phyloP scores from a whole-genome alignment of 2,113 vertebrate genomes.

The Grallaria varia region DNA sequence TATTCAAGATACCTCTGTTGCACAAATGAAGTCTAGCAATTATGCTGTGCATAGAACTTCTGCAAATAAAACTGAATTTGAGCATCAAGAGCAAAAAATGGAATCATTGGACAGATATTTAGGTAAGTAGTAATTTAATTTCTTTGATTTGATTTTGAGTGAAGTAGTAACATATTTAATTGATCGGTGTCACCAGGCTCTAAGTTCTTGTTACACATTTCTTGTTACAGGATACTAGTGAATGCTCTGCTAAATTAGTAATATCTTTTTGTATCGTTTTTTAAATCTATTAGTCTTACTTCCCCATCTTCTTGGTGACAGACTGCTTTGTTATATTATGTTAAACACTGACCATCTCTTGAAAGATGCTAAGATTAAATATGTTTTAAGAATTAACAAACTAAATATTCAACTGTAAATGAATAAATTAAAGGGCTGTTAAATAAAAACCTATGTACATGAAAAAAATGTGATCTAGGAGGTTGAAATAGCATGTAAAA shows the following conservation, averaged over 20 bases:
- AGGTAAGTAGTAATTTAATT: conserved; percentile 73
- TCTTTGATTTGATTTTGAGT: not conserved
- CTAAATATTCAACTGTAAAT: not conserved
- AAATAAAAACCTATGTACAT: not conserved
- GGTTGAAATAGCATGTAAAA: not conserved
- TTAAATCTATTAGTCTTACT: not conserved
- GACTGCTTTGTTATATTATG: not conserved
- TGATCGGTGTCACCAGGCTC: not conserved
- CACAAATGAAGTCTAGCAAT: not conserved
- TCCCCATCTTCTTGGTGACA: not conserved
- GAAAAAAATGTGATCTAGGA: not conserved
- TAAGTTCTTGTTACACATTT: not conserved
- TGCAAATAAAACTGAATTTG: not conserved
- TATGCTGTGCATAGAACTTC: not conserved
- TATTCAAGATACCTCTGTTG: not conserved
- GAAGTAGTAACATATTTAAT: not conserved
- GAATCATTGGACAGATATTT: conserved; percentile 77
- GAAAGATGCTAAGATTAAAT: not conserved
- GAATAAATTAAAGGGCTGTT: not conserved
- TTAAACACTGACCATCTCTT: not conserved
- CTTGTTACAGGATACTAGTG: not conserved
- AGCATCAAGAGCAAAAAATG: not conserved
- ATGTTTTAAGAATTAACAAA: not conserved
- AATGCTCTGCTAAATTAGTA: not conserved
- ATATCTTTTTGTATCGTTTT: not conserved